Conservation (phyloP, 2,888 invertebrate species). For the Panopea generosa region DNA sequence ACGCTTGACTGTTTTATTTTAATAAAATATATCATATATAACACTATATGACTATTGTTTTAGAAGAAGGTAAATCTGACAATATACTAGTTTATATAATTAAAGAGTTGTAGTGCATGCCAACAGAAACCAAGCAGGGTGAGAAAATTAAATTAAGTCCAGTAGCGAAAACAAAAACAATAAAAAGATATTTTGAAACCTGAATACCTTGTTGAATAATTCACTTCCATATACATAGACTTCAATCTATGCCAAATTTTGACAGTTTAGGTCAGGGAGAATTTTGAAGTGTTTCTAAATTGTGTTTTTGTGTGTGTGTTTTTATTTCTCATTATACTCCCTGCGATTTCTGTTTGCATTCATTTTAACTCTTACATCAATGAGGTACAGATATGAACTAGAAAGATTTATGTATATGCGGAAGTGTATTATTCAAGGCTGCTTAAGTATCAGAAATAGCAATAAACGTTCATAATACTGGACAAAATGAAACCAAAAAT, state of each 20-base stretch:
- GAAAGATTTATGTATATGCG: conserved; percentile 26
- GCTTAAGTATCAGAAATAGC: neutral
- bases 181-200: neutral
- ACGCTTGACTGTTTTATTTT: too few species aligned
- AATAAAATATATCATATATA: too few species aligned
- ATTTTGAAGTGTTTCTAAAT: conserved; percentile 38
- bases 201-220: conserved; percentile 20
- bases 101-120: conserved; percentile 54
- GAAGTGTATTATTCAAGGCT: conserved; percentile 45
- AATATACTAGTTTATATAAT: neutral
- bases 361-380: conserved; percentile 47
- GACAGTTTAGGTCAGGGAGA: conserved; percentile 35
- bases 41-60: too few species aligned
- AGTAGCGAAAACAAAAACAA: conserved; percentile 32
- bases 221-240: conserved; percentile 61
- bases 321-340: conserved; percentile 54
- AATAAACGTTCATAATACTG: neutral
- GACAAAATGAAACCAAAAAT: too few species aligned
- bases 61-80: too few species aligned
- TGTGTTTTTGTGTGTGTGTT: conserved; percentile 42
- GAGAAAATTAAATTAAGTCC: conserved; percentile 62
- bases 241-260: conserved; percentile 23
- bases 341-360: conserved; percentile 69
- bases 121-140: conserved; percentile 70
- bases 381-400: conserved; percentile 15